Evolutionary conservation across 2,797 vertebrate genomes (phyloP).

Genomic region (Manis pentadactyla): DNA sequence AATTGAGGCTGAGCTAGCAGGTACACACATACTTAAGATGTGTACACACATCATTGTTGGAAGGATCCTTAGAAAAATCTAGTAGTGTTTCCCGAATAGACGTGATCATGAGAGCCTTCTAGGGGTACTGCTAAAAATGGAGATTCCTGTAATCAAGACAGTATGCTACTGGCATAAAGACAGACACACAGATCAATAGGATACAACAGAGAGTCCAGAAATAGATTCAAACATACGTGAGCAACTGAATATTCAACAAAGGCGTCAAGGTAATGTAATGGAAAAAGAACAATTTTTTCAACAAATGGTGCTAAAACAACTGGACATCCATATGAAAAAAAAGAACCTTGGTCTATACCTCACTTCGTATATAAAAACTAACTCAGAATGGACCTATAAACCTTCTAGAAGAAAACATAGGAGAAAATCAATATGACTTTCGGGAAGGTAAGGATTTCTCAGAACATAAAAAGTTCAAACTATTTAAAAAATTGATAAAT

Average conservation of each 20-base stretch:
- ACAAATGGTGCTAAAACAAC: not conserved
- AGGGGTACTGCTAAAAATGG: not conserved
- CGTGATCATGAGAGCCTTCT: not conserved
- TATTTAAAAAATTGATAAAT: not conserved
- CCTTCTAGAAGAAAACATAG: not conserved
- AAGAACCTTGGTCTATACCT: not conserved
- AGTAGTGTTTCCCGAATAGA: not conserved
- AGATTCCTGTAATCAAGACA: not conserved
- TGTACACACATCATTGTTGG: not conserved
- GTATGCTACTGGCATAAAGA: not conserved
- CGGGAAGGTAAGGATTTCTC: not conserved
- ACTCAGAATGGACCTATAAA: not conserved
- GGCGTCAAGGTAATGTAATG: not conserved
- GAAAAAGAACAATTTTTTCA: not conserved
- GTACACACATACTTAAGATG: not conserved
- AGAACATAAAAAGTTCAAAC: slow-evolving; percentile 18
- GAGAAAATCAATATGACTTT: not conserved
- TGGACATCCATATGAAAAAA: not conserved
- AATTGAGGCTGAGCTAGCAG: not conserved
- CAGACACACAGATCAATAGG: not conserved
- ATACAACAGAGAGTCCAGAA: not conserved
- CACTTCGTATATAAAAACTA: not conserved
- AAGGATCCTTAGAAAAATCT: slow-evolving; percentile 9
- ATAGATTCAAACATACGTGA: not conserved
- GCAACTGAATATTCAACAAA: not conserved